Base-by-base conservation (phyloP, 1,140 invertebrate genomes). In the Lasaia peninsularis region DNA sequence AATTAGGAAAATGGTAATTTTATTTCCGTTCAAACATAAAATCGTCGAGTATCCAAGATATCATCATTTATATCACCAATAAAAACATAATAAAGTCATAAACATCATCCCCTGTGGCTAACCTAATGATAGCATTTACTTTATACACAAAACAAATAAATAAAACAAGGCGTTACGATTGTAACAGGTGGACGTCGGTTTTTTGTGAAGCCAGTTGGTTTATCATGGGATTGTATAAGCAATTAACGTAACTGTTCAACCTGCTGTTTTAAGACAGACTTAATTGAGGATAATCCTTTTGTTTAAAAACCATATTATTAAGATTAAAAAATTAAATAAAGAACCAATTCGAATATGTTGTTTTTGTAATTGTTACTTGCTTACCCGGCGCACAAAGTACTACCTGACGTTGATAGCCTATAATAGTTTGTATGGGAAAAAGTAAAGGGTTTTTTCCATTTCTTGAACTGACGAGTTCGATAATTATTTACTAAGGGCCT, bases 101-200 rank as follows among this genome's bases (percentile, higher is more conserved):
- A 85, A 85, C 55, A 20, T 7, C 57, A 58, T 75, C 75, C 81
- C 79, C 75, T 85, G 84, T 61, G 81, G 81, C 81, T 84, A 58
- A 78, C 79, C 79, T 85, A 85, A 87, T 85, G 75, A 73, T 68
- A 57, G 58, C 73, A 74, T 76, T 78, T 75, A 74, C 65, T 75
- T 67, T 73, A 71, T 68, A 71, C 72, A 75, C 56, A 80, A 82
- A 84, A 87, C 80, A 87, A 87, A 87, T 84, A 87, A 85, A 83
- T 77, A 60, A 14, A 52, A 28, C 24, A 7, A 28, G 24, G 48
- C 50, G 61, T 66, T 60, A 67, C 54, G 56, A 60, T 51, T 60
- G 50, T 73, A 77, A 80, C 78, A 78, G 78, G 78, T 78, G 75
- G 55, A 69, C 58, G 64, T 52, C 56, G 57, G 63, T 72, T 74